phyloP scores from a whole-genome alignment of 2,113 vertebrate genomes.

The Sardina pilchardus region DNA sequence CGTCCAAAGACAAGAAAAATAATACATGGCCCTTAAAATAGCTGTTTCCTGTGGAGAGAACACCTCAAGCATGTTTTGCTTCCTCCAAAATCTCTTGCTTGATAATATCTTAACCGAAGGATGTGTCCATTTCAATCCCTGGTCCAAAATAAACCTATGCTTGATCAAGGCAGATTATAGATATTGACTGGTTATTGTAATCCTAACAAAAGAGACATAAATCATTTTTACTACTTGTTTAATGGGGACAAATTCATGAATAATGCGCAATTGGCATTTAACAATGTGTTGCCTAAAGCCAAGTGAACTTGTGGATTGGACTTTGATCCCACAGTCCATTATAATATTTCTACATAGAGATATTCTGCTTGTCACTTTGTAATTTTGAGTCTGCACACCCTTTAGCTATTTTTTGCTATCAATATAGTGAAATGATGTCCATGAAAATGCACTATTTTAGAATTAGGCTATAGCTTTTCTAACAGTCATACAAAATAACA shows the following conservation, averaged over 20 bases:
- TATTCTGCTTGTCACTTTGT: conserved; percentile 14
- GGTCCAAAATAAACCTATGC: neutral
- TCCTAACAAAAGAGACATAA: no score
- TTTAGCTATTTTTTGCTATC: conserved; percentile 3
- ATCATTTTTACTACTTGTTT: neutral
- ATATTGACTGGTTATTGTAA: neutral
- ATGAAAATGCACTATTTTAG: neutral
- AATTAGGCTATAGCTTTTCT: conserved; percentile 15
- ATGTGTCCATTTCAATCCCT: neutral
- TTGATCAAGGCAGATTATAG: neutral
- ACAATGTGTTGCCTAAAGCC: neutral
- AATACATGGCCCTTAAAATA: neutral
- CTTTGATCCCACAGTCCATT: neutral
- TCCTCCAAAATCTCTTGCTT: neutral
- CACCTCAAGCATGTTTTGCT: neutral
- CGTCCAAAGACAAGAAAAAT: neutral
- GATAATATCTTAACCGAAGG: neutral
- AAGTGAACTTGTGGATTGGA: neutral
- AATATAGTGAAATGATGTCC: neutral
- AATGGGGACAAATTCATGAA: neutral
- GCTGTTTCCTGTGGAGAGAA: neutral
- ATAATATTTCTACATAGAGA: conserved; percentile 9
- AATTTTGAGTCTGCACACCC: neutral
- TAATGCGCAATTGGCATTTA: neutral
- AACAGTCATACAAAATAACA: conserved; percentile 1